phyloP scores from a whole-genome alignment of 2,113 vertebrate species.

The Sialia sialis region DNA sequence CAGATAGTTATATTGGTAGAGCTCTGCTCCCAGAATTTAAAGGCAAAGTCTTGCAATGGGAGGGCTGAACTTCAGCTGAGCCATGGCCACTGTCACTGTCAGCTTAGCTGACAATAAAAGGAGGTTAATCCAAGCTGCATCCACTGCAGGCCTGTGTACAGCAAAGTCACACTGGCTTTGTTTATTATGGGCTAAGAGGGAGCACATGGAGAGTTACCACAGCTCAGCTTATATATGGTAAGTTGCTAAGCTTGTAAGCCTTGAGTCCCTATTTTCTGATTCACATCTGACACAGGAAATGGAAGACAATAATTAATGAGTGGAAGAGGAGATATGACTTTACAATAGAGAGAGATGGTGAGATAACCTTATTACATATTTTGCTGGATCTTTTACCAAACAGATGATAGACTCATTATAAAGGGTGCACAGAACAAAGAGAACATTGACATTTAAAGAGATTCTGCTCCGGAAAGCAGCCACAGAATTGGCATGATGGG shows the following conservation, averaged over 20 bases:
- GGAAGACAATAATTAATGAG: conserved; percentile 58
- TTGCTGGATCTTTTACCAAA: conserved; percentile 50
- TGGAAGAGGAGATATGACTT: conserved; percentile 38
- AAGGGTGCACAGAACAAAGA: conserved; percentile 41
- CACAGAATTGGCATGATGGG: conserved; percentile 9
- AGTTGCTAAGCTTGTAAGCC: conserved; percentile 36
- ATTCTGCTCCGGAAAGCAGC: conserved; percentile 33
- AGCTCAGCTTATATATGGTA: neutral
- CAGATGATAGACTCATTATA: conserved; percentile 54
- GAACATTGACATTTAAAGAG: conserved; percentile 46
- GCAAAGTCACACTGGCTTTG: neutral
- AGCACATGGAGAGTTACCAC: neutral
- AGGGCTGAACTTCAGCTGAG: neutral
- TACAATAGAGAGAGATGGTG: conserved; percentile 52
- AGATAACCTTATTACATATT: conserved; percentile 56
- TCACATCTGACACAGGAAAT: conserved; percentile 45
- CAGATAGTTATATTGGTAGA: neutral
- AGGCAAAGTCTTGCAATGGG: neutral
- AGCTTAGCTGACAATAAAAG: neutral
- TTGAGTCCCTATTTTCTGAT: conserved; percentile 29
- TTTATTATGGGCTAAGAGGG: neutral
- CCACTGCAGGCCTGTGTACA: neutral
- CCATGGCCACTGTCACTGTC: neutral
- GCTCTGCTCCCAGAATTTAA: neutral
- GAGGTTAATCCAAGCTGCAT: neutral